Base-by-base conservation (phyloP, 2,797 vertebrate genomes). In the Gymnopithys bicolor region DNA sequence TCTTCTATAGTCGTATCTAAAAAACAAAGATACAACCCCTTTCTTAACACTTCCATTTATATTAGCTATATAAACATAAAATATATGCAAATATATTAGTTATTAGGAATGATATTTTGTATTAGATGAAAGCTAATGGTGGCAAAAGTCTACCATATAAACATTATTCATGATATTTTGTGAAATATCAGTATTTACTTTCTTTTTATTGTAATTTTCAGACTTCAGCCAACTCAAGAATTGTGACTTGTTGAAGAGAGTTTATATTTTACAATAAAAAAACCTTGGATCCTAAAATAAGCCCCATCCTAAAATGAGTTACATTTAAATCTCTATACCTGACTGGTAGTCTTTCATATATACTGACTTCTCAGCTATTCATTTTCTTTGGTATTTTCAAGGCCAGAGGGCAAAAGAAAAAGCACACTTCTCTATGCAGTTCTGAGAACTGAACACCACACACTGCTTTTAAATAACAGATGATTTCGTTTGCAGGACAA, bases 381-480 rank as follows among this genome's bases (percentile, higher is more conserved):
- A 68, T 89, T 92, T 95, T 60, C 76, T 95, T 92, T 87, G 71
- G 45, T 87, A 86, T 93, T 95, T 93, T 70, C 83, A 95, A 70
- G 76, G 91, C 81, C 81, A 96, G 66, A 90, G 80, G 45, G 43
- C 67, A 94, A 87, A 63, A 81, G 48, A 76, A 86, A 95, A 95
- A 85, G 19, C n/a, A 66, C 32, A 63, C 32, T 39, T 84, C 39
- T 86, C 23, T 49, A 21, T 33, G 68, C 19, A 64, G 23, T 88
- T 80, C 79, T 90, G 55, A 91, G 63, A 90, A 88, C 55, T 39
- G 60, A 96, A 68, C 55, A 87, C 58, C 53, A 69, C 87, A 90
- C 63, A 91, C n/a, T 89, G 90, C 45, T 94, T 95, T 90, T 94
- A 84, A 93, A 91, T 84, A 95, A 91, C 84, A 85, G 92, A 93